phyloP scores from a whole-genome alignment of 1,140 invertebrate genomes.

The Apis laboriosa region DNA sequence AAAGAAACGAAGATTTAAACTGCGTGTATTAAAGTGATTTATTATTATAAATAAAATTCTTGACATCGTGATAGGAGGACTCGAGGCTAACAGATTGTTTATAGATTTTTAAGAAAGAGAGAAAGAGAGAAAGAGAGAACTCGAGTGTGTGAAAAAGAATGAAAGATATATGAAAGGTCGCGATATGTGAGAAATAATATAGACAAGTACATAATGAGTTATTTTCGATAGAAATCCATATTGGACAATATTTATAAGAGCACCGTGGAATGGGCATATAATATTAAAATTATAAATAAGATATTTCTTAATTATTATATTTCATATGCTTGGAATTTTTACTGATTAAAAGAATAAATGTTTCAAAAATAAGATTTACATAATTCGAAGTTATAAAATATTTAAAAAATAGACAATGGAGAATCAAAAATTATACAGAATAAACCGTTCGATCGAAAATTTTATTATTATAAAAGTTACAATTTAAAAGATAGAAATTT shows the following conservation, averaged over 20 bases:
- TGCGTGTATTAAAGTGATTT: slow-evolving; percentile 23
- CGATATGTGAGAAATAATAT: slow-evolving; percentile 17
- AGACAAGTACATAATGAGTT: slow-evolving; percentile 30
- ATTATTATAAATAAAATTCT: slow-evolving; percentile 26
- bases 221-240: slow-evolving; percentile 46
- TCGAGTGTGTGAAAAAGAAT: background rate
- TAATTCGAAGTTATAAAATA: background rate
- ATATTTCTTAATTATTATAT: background rate
- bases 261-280: background rate
- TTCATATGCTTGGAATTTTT: background rate
- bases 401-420: background rate
- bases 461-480: no score
- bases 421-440: background rate
- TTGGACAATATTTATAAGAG: slow-evolving; percentile 46
- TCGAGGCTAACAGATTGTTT: slow-evolving; percentile 41
- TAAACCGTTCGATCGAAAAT: no score
- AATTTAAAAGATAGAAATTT: no score
- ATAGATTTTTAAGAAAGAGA: slow-evolving; percentile 30
- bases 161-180: background rate
- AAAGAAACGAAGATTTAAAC: background rate
- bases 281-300: background rate
- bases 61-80: slow-evolving; percentile 6
- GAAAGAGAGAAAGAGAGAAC: background rate
- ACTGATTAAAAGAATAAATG: no score
- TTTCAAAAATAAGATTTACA: background rate